Conservation (phyloP, 2,113 vertebrate species). For the Piaya cayana region DNA sequence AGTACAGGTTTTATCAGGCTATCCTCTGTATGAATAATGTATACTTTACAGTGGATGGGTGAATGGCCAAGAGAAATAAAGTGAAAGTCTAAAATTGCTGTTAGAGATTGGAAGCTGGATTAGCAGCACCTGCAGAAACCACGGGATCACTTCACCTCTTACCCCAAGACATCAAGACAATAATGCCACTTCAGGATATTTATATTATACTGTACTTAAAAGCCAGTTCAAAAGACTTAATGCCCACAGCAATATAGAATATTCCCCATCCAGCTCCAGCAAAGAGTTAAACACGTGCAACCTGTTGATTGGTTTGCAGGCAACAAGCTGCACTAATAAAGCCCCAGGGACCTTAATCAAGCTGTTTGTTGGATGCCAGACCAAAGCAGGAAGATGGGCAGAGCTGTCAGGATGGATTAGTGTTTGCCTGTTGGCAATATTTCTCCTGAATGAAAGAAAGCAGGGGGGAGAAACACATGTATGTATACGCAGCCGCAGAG, state of each 20-base stretch:
- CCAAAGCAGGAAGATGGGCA: constrained; percentile 55
- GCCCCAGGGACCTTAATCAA: constrained; percentile 49
- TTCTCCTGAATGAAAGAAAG: constrained; percentile 10
- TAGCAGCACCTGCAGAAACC: not conserved
- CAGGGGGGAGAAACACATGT: not conserved
- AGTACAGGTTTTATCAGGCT: not conserved
- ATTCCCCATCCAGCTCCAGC: not conserved
- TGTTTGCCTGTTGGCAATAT: constrained; percentile 4
- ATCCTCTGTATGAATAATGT: not conserved
- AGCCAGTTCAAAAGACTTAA: not conserved
- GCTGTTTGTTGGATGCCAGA: constrained; percentile 51
- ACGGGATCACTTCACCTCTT: not conserved
- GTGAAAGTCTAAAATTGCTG: not conserved
- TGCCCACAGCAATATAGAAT: not conserved
- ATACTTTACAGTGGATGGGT: not conserved
- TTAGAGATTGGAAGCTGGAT: not conserved
- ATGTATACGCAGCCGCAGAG: not conserved
- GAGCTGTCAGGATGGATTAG: constrained; percentile 63
- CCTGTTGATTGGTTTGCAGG: constrained; percentile 63
- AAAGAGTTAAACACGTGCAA: constrained; percentile 48
- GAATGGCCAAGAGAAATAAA: not conserved
- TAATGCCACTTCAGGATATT: not conserved
- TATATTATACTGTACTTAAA: not conserved
- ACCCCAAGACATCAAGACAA: not conserved
- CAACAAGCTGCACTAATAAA: constrained; percentile 53